These are phyloP conservation scores for Cavia porcellus DNA, from an alignment of 2,113 vertebrate species.

Conservation along the genomic window DNA sequence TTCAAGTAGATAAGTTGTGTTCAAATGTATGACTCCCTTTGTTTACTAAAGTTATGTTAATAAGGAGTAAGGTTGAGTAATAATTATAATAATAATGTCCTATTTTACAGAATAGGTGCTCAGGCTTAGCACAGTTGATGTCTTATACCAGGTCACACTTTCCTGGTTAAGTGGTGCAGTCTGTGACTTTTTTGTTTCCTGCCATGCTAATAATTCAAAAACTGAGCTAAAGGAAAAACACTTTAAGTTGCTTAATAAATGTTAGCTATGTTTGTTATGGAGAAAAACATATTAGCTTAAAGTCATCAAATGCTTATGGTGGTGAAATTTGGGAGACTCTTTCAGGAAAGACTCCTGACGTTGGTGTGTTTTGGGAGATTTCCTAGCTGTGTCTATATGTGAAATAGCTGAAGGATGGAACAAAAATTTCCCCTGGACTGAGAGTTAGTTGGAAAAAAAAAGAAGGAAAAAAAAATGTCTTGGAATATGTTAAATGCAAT, in stretches of 20 bases:
- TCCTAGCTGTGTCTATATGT: background rate
- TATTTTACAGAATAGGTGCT: background rate
- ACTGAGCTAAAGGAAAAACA: background rate
- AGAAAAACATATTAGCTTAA: background rate
- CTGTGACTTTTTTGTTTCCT: background rate
- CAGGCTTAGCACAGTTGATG: background rate
- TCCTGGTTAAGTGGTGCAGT: background rate
- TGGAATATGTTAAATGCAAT: background rate
- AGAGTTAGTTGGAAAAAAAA: background rate
- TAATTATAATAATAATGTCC: background rate
- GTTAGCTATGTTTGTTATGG: background rate
- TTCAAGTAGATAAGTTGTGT: background rate
- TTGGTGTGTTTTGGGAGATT: background rate
- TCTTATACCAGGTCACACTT: background rate
- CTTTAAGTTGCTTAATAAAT: background rate
- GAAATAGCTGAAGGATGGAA: background rate
- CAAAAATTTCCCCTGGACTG: background rate
- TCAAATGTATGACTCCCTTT: background rate
- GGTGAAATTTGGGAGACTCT: background rate
- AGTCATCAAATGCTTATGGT: too few species aligned
- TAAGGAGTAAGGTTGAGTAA: background rate
- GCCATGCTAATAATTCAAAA: background rate
- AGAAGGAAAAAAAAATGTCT: background rate
- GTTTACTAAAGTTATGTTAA: background rate
- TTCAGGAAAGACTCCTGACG: background rate